phyloP scores from a whole-genome alignment of 2,888 invertebrate species.

The Mellilla xanthometata region DNA sequence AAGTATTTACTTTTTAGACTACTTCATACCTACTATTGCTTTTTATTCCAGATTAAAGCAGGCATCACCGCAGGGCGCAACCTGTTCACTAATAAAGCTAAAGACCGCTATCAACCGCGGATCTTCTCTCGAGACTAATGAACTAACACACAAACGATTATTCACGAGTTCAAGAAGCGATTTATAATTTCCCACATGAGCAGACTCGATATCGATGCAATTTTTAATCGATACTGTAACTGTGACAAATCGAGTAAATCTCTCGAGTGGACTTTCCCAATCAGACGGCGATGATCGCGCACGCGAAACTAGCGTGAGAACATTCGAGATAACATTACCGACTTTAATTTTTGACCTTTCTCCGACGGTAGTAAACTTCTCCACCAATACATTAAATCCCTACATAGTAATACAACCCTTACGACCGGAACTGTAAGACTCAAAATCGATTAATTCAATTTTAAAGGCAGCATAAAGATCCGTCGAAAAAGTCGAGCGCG shows the following conservation, averaged over 20 bases:
- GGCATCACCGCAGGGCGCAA: too few species aligned
- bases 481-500: conserved; percentile 56
- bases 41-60: too few species aligned
- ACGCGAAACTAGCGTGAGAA: conserved; percentile 72
- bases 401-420: conserved; percentile 8
- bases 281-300: conserved; percentile 50
- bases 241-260: conserved; percentile 64
- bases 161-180: conserved; percentile 32
- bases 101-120: too few species aligned
- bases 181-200: conserved; percentile 43
- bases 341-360: conserved; percentile 65
- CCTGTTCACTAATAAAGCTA: too few species aligned
- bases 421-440: conserved; percentile 16
- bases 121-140: conserved; percentile 17
- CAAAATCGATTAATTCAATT: conserved; percentile 13
- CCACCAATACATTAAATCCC: conserved; percentile 5
- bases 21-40: too few species aligned
- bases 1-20: too few species aligned
- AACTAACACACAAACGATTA: conserved; percentile 25
- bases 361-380: conserved; percentile 46
- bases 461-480: conserved; percentile 30
- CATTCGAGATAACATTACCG: conserved; percentile 60
- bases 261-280: conserved; percentile 59
- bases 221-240: conserved; percentile 48
- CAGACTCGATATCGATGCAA: conserved; percentile 41